These are phyloP conservation scores for Scaptomyza tumidula DNA, from an alignment of 2,888 invertebrate genomes.

Conservation along the genomic window DNA sequence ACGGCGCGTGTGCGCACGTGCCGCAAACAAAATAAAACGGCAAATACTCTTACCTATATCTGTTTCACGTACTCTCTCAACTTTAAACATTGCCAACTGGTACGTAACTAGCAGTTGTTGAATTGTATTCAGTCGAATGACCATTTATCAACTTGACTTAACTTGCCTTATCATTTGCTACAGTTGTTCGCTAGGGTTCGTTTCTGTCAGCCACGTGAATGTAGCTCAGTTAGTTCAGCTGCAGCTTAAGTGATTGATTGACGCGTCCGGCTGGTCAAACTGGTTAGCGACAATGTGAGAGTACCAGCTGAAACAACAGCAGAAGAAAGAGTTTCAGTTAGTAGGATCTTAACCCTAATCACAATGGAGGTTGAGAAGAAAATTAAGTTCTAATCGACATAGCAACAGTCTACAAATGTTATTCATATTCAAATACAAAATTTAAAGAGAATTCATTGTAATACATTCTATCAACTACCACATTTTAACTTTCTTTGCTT, in stretches of 20 bases:
- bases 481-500: not conserved
- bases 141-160: constrained; percentile 32
- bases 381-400: not conserved
- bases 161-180: constrained; percentile 23
- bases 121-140: constrained; percentile 1
- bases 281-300: constrained; percentile 14
- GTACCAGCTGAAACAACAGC: constrained; percentile 18
- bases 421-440: not conserved
- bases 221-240: constrained; percentile 23
- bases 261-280: constrained; percentile 44
- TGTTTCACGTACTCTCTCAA: constrained; percentile 10
- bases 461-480: not conserved
- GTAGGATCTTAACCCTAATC: not conserved
- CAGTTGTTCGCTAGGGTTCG: constrained; percentile 1
- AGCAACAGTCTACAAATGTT: not conserved
- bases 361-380: not conserved
- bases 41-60: constrained; percentile 4
- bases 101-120: not conserved
- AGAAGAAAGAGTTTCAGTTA: not conserved
- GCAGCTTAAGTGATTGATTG: constrained; percentile 67
- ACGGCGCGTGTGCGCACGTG: constrained; percentile 69
- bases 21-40: constrained; percentile 25
- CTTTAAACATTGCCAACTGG: constrained; percentile 31
- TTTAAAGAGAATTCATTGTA: not conserved
- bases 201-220: constrained; percentile 22